Conservation (phyloP, 2,888 invertebrate species). For the Agonopterix arenella region DNA sequence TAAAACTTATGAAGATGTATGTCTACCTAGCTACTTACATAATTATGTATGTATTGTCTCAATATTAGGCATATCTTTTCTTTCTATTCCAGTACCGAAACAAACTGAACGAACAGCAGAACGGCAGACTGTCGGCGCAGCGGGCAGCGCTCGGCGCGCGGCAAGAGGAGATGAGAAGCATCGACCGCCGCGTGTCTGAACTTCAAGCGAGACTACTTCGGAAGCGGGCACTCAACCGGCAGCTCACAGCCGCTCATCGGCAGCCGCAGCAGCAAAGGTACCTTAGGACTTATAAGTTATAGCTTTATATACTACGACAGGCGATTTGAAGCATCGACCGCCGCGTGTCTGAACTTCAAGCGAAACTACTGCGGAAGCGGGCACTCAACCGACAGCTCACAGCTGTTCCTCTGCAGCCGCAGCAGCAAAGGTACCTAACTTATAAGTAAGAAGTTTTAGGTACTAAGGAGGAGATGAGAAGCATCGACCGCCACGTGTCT, state of each 20-base stretch:
- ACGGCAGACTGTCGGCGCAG: conserved; percentile 91
- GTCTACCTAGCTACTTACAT: not conserved
- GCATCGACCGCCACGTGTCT: conserved; percentile 94
- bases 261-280: conserved; percentile 51
- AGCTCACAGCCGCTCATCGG: conserved; percentile 67
- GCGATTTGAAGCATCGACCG: conserved; percentile 95
- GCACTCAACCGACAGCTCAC: conserved; percentile 85
- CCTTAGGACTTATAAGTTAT: conserved; percentile 75
- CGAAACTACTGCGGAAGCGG: conserved; percentile 91
- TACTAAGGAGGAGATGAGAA: conserved; percentile 88
- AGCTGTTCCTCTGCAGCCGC: conserved; percentile 61
- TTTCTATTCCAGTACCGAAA: conserved; percentile 89
- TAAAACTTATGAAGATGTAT: not conserved
- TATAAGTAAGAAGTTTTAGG: no score
- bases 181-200: conserved; percentile 95
- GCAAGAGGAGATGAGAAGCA: conserved; percentile 93
- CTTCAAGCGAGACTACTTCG: conserved; percentile 93
- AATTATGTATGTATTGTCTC: not conserved
- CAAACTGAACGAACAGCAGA: conserved; percentile 96
- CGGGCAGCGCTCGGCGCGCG: conserved; percentile 91
- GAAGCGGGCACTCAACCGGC: conserved; percentile 89
- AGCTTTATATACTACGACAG: conserved; percentile 88
- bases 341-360: conserved; percentile 95
- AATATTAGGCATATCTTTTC: not conserved
- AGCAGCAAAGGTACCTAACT: conserved; percentile 27